Percentiles rank a stretch among this genome's conserved stretches.
These are phyloP conservation scores for Sphaerophoria rueppellii DNA, from an alignment of 2,888 invertebrate genomes.

Conservation along the genomic window DNA sequence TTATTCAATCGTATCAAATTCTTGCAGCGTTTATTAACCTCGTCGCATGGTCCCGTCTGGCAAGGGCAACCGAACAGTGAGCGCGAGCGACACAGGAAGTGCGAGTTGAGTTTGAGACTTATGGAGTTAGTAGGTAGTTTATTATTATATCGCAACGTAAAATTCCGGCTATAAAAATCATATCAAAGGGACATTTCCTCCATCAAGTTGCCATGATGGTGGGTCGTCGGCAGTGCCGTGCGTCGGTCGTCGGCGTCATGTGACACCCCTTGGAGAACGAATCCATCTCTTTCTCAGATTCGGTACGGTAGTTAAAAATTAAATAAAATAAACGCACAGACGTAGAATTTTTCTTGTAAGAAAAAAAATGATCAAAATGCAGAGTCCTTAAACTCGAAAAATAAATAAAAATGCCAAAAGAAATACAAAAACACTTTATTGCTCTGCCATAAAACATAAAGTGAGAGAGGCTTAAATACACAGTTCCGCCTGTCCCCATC, in stretches of 20 bases:
- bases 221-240: background rate
- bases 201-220: conserved; percentile 43
- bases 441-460: conserved; percentile 54
- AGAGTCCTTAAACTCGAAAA: conserved; percentile 19
- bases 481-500: background rate
- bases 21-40: conserved; percentile 31
- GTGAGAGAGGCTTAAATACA: background rate
- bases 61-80: background rate
- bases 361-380: background rate
- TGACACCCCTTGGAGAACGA: conserved; percentile 43
- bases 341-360: conserved; percentile 16
- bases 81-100: conserved; percentile 7
- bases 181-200: conserved; percentile 48
- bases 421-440: conserved; percentile 70
- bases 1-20: conserved; percentile 45
- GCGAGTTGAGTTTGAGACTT: background rate
- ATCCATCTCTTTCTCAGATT: conserved; percentile 22
- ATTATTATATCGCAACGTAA: conserved; percentile 24
- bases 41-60: conserved; percentile 26
- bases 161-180: conserved; percentile 53
- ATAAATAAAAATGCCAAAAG: conserved; percentile 54
- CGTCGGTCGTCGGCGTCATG: conserved; percentile 16
- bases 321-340: conserved; percentile 60
- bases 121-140: background rate
- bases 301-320: conserved; percentile 67